Evolutionary conservation across 2,113 vertebrate species (phyloP).

Genomic region (Perognathus longimembris): DNA sequence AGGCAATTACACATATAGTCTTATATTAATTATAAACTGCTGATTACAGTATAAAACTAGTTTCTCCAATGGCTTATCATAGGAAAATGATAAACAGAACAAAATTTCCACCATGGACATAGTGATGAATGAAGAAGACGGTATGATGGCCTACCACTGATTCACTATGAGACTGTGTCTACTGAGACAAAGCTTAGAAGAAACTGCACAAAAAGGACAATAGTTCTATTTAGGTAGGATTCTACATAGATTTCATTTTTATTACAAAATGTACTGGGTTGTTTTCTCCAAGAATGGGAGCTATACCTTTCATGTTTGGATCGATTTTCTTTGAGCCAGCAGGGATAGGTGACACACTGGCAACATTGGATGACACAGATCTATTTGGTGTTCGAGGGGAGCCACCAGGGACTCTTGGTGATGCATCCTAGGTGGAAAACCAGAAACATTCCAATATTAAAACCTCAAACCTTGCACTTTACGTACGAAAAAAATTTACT

Average conservation of each 20-base stretch:
- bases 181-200: constrained; percentile 5
- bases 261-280: background rate
- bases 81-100: background rate
- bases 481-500: constrained; percentile 1
- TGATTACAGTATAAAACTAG: background rate
- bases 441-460: background rate
- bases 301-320: constrained; percentile 92
- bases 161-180: background rate
- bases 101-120: background rate
- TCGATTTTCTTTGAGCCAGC: constrained; percentile 92
- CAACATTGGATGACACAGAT: constrained; percentile 94
- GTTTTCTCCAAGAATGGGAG: constrained; percentile 30
- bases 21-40: background rate
- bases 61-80: constrained; percentile 12
- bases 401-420: constrained; percentile 94
- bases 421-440: constrained; percentile 88
- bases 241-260: background rate
- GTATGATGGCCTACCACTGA: background rate
- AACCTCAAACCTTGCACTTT: background rate
- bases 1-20: background rate
- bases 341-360: constrained; percentile 95
- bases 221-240: background rate
- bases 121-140: background rate
- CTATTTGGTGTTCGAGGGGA: constrained; percentile 96
- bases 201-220: background rate